Evolutionary conservation across 2,797 vertebrate species (phyloP), one percentile per base, ranked within the genome.

Genomic region (Neosilurus hyrtlii): DNA sequence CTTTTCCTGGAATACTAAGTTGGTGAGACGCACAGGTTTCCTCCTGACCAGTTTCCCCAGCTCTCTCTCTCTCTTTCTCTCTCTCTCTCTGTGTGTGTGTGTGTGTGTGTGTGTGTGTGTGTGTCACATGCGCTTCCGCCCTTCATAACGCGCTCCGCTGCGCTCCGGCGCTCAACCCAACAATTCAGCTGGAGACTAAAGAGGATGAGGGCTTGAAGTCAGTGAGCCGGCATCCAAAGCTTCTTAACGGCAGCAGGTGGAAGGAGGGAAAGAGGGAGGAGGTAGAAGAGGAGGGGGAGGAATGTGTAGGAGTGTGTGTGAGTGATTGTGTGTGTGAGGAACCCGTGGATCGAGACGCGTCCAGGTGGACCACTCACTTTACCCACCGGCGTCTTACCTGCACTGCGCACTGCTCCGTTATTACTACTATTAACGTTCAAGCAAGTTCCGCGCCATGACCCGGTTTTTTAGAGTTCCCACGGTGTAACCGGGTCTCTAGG

Each of bases 151-250:
- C 78, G 61, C 80, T 65, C 15, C 57, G 30, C 61, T 74, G 66
- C 26, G 61, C 59, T 22, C 22, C 12, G 59, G 56, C 70, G 56
- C 61, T 75, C 75, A 83, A 78, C 63, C 51, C 8, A n/a, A 74
- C 63, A 57, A 81, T 82, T 76, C 72, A 79, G 83, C 51, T 78
- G 87, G 89, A 70, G 87, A 84, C 88, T 93, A 89, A 93, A 92
- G 91, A 90, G 92, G 92, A 92, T 94, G 91, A 94, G 92, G 93
- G 90, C 91, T 30, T 93, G 90, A 91, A 92, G 92, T 92, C 91
- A 93, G 91, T 91, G 91, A 93, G 88, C 56, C 80, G 67, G 86
- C 90, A 86, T 89, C 90, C 83, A 94, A 94, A 94, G 93, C 93
- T 88, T 93, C 93, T 94, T 94, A 94, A 91, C 88, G 80, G 88